Evolutionary conservation across 2,797 vertebrate species (phyloP), one percentile per base, ranked within the genome.

Genomic region (Bucorvus abyssinicus): DNA sequence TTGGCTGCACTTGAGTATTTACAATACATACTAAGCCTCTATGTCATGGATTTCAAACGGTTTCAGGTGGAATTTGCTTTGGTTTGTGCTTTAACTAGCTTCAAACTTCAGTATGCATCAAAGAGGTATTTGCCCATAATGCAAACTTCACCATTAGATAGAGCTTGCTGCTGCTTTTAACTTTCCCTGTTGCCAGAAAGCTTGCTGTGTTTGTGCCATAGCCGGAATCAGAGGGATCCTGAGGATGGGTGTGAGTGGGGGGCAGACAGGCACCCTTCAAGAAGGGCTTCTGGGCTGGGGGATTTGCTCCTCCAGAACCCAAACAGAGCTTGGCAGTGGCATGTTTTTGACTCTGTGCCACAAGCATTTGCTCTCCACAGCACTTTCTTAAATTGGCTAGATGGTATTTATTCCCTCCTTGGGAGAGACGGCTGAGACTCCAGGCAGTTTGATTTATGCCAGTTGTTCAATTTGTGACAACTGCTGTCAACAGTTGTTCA

Each of bases 401-500:
- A 80, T 96, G 95, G 73, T 95, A 95, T 97, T 97, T 94, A 90
- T 94, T 77, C 84, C 80, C 85, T 94, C 93, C 85, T 94, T 87
- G 93, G 89, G 92, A 95, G 91, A 95, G 89, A 91, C 6, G 84
- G 69, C 91, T 94, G 78, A 77, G 84, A 93, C 92, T 95, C 81
- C 91, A 90, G 34, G 89, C 89, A 79, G 94, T 65, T 93, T 97
- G 96, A 96, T 97, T 94, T 95, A 96, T 95, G 90, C 94, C 97
- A 96, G 93, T 96, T 97, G 93, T 91, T 97, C 94, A 89, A 78
- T 95, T 92, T 95, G 96, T 95, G 95, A 97, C 96, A 97, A 96
- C 95, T 97, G 96, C 87, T 95, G 93, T 95, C 93, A 95, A 93
- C 97, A 97, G 96, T 94, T 97, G 96, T 95, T 96, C 95, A 83